These are phyloP conservation scores for Ellobius talpinus DNA, from an alignment of 2,113 vertebrate species.

Conservation along the genomic window DNA sequence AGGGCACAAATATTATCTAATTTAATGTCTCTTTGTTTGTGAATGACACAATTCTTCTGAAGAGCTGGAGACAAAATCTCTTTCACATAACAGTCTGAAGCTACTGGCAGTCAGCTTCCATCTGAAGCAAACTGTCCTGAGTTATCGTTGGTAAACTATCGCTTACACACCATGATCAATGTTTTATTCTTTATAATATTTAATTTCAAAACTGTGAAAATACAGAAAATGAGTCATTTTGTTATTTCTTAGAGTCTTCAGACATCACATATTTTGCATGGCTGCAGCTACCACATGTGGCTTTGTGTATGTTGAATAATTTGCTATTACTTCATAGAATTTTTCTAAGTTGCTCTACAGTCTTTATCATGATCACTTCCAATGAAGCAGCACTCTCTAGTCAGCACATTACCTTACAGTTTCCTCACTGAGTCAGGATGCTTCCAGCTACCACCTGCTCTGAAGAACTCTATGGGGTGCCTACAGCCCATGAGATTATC, in stretches of 20 bases:
- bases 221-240: background rate
- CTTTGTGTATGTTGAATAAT: background rate
- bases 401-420: background rate
- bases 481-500: conserved; percentile 7
- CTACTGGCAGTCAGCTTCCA: background rate
- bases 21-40: background rate
- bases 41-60: background rate
- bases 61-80: background rate
- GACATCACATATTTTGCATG: background rate
- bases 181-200: background rate
- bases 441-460: background rate
- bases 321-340: background rate
- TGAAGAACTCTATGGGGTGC: conserved; percentile 14
- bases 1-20: background rate
- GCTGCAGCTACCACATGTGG: background rate
- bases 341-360: background rate
- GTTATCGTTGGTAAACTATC: background rate
- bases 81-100: background rate
- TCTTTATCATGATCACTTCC: conserved; percentile 16
- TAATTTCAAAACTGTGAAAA: background rate
- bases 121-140: background rate
- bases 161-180: background rate
- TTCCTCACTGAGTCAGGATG: background rate
- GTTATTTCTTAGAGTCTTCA: background rate
- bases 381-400: background rate